phyloP scores from a whole-genome alignment of 2,888 invertebrate genomes.

The Linnaemya tessellans region DNA sequence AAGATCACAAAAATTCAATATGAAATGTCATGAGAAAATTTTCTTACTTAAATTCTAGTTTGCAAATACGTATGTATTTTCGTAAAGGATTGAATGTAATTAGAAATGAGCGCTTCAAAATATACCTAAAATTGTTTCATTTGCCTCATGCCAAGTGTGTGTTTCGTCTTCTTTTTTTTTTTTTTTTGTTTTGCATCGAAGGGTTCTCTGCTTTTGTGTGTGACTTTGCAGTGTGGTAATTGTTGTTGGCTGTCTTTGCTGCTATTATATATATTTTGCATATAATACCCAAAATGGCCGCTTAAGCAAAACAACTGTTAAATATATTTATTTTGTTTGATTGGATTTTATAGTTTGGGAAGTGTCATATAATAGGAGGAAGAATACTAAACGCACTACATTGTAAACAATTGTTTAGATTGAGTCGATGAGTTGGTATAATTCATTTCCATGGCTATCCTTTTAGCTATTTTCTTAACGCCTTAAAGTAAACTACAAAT shows the following conservation, averaged over 20 bases:
- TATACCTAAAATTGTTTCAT: not conserved
- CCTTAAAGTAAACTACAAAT: not conserved
- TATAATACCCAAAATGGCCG: constrained; percentile 81
- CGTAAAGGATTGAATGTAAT: not conserved
- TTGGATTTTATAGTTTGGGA: constrained; percentile 35
- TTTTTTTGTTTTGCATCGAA: constrained; percentile 29
- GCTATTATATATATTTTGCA: constrained; percentile 55
- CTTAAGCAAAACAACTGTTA: constrained; percentile 74
- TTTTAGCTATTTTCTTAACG: not conserved
- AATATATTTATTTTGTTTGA: constrained; percentile 35
- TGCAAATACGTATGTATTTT: not conserved
- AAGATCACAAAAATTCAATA: constrained; percentile 5
- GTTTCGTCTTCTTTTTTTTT: too few relatives aligned
- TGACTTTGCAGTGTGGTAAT: constrained; percentile 31
- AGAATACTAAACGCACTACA: constrained; percentile 17
- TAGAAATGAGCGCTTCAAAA: not conserved
- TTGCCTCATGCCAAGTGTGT: constrained; percentile 8
- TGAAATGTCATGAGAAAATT: not conserved
- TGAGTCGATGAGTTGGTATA: not conserved
- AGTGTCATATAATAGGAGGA: not conserved
- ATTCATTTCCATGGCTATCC: not conserved
- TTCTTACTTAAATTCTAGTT: not conserved
- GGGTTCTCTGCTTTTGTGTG: constrained; percentile 55
- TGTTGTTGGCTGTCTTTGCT: constrained; percentile 54
- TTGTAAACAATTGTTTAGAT: not conserved